Evolutionary conservation across 2,113 vertebrate genomes (phyloP), one percentile per base, ranked within the genome.

Genomic region (Arvicanthis niloticus): DNA sequence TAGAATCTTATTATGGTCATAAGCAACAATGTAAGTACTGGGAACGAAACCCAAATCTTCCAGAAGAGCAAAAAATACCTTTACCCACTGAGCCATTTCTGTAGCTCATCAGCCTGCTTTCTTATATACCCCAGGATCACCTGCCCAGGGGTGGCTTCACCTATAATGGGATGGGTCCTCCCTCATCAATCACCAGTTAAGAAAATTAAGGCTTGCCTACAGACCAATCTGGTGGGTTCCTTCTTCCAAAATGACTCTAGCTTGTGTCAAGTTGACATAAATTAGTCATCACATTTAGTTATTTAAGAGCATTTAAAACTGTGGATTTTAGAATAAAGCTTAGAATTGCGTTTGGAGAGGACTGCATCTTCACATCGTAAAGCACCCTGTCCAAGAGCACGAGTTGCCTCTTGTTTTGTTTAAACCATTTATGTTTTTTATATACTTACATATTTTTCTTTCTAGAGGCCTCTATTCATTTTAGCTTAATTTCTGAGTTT

Each of bases 291-390:
- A 45, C 24, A 45, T 58, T 92, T 75, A 89, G 16, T 67, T 95
- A 22, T 67, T 91, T 17, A 75, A 75, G 60, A 89, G 26, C 22
- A 91, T 37, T 77, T 48, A 45, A 72, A 84, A 75, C 37, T 94
- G n/a, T 45, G 73, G 13, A 75, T 89, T 89, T 93, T 82, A 89
- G 56, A 88, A 84, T 88, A 87, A 77, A 53, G 89, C 22, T 84
- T 96, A 72, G 15, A 80, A 90, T 88, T 94, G n/a, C 6, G 60
- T 73, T 94, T 77, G 37, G 19, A 42, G 40, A 85, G 7, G 68
- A 3, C 68, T 29, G n/a, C 26, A 42, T 92, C 40, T 85, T 96
- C 92, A 48, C 1, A 31, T 29, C 65, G 70, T 72, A 95, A 72
- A 22, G 53, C 29, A 72, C 88, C 21, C 62, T 77, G 40, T 31